Evolutionary conservation across 2,113 vertebrate genomes (phyloP).

Genomic region (Prionailurus bengalensis): DNA sequence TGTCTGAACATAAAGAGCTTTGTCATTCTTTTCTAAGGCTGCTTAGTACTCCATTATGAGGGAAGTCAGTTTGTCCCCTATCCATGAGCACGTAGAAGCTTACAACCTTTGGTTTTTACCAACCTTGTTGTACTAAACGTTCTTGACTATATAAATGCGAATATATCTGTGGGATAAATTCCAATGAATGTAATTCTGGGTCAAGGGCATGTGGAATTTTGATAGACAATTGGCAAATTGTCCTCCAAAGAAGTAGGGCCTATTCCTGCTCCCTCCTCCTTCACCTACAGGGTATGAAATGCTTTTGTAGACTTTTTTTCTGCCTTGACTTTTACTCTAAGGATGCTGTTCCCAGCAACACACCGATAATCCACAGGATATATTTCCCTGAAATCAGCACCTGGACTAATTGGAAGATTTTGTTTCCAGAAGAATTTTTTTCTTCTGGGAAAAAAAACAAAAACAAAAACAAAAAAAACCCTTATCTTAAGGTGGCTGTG

Average conservation of each 20-base stretch:
- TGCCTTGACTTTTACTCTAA: not conserved
- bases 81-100: not conserved
- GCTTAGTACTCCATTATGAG: not conserved
- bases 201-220: constrained; percentile 12
- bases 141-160: not conserved
- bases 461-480: not conserved
- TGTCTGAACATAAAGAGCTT: not conserved
- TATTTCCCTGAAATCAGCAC: not conserved
- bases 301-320: not conserved
- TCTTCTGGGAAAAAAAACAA: not conserved
- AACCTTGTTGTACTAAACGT: not conserved
- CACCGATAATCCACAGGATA: not conserved
- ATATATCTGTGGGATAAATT: not conserved
- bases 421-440: not conserved
- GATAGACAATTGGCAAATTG: not conserved
- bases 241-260: not conserved
- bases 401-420: not conserved
- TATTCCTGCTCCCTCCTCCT: not conserved
- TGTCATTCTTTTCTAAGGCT: not conserved
- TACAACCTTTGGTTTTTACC: constrained; percentile 17
- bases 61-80: not conserved
- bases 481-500: not conserved
- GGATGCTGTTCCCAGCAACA: not conserved
- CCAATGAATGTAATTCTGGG: not conserved
- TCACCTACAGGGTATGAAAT: not conserved